Percentiles rank a stretch among this genome's conserved stretches.
Evolutionary conservation across 2,113 vertebrate species (phyloP).

Genomic region (Erinaceus europaeus): DNA sequence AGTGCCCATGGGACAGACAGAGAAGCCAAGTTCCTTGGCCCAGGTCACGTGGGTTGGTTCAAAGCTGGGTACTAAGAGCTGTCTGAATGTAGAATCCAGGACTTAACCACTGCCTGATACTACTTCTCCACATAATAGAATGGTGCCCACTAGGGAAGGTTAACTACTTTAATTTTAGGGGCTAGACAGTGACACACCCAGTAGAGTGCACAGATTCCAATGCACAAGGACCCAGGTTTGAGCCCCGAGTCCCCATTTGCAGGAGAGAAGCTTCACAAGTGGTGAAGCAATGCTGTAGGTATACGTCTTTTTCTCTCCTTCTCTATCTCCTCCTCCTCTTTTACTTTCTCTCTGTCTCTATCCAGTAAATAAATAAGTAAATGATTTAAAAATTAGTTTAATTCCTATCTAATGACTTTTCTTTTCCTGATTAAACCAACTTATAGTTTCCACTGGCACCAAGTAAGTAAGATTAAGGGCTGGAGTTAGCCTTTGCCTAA

Average conservation of each 20-base stretch:
- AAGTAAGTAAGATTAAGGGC: not conserved
- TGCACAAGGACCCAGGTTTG: too few relatives aligned
- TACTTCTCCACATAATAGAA: not conserved
- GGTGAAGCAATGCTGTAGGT: too few relatives aligned
- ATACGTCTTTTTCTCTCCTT: too few relatives aligned
- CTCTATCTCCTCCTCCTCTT: too few relatives aligned
- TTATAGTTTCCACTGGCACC: not conserved
- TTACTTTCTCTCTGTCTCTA: too few relatives aligned
- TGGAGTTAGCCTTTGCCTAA: not conserved
- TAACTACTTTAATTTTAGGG: too few relatives aligned
- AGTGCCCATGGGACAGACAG: not conserved
- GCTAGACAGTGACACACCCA: fast-evolving
- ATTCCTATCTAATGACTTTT: not conserved
- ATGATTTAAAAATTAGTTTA: not conserved
- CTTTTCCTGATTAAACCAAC: not conserved
- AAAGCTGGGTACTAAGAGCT: not conserved
- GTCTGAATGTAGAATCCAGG: not conserved
- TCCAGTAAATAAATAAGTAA: too few relatives aligned
- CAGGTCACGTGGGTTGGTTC: not conserved
- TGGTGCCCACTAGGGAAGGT: not conserved
- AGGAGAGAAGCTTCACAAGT: too few relatives aligned
- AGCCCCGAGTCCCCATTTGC: too few relatives aligned
- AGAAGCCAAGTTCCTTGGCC: not conserved
- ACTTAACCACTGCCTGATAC: not conserved
- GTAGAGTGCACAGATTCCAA: too few relatives aligned